Evolutionary conservation across 2,113 vertebrate genomes (phyloP).

Genomic region (Xenopus borealis): DNA sequence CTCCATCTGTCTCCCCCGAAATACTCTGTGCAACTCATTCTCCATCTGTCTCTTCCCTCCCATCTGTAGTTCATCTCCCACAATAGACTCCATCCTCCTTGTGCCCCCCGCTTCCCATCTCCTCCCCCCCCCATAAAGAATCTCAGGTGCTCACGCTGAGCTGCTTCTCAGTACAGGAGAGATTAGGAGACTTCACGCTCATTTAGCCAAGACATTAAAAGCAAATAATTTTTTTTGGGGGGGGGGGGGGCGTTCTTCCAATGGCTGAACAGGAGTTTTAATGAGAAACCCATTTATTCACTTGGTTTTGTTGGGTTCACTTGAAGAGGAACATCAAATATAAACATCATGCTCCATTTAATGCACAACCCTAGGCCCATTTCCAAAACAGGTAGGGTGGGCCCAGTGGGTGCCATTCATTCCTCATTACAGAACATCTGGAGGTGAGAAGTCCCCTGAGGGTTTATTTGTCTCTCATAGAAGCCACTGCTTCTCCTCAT

Average conservation of each 20-base stretch:
- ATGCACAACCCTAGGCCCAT: background rate
- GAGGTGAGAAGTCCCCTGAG: background rate
- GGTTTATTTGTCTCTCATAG: slow-evolving; percentile 16
- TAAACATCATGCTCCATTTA: slow-evolving; percentile 23
- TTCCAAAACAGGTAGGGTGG: background rate
- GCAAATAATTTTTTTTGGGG: slow-evolving; percentile 34
- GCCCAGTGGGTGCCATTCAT: no score
- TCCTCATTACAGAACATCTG: slow-evolving; percentile 15
- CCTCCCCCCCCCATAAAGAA: slow-evolving; percentile 3
- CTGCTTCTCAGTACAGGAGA: slow-evolving; percentile 1
- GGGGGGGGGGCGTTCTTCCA: background rate
- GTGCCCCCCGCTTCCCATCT: background rate
- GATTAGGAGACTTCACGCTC: slow-evolving; percentile 29
- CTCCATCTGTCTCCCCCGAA: slow-evolving; percentile 14
- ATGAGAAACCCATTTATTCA: slow-evolving; percentile 14
- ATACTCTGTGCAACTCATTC: background rate
- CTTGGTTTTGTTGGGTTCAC: background rate
- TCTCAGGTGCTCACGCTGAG: slow-evolving; percentile 21
- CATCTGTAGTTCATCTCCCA: background rate
- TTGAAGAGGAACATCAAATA: no score
- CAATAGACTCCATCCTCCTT: background rate
- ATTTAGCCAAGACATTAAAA: slow-evolving; percentile 45
- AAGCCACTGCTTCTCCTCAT: background rate
- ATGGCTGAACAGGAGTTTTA: background rate
- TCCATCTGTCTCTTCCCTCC: slow-evolving; percentile 5